Percentiles rank a stretch among this genome's conserved stretches.
Evolutionary conservation across 2,888 invertebrate species (phyloP).

Genomic region (Poecilus cupreus): DNA sequence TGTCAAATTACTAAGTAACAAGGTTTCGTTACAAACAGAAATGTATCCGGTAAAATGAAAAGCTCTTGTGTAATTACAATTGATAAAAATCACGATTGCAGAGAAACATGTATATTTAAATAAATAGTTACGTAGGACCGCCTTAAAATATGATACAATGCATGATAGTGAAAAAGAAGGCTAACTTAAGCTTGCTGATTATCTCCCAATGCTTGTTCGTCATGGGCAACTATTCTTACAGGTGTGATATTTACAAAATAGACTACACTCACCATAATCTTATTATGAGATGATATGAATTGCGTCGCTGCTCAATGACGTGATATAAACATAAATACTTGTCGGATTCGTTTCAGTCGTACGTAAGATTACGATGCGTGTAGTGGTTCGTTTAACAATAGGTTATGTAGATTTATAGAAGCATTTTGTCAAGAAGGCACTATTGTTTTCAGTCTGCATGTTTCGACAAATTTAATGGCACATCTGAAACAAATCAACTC

Average conservation of each 20-base stretch:
- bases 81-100: too few species aligned
- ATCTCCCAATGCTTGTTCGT: conserved; percentile 33
- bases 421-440: conserved; percentile 66
- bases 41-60: too few species aligned
- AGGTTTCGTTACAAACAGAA: too few species aligned
- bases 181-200: conserved; percentile 38
- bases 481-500: conserved; percentile 79
- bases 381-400: not conserved
- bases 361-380: conserved; percentile 20
- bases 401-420: conserved; percentile 28
- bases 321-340: conserved; percentile 23
- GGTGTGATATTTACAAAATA: conserved; percentile 39
- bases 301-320: not conserved
- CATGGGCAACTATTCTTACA: conserved; percentile 48
- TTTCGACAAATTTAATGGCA: conserved; percentile 92
- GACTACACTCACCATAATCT: conserved; percentile 27
- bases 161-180: conserved; percentile 9
- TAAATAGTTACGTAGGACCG: not conserved
- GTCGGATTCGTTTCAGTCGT: conserved; percentile 21
- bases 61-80: too few species aligned
- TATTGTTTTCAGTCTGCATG: conserved; percentile 78
- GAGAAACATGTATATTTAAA: too few species aligned
- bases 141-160: conserved; percentile 36
- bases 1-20: too few species aligned
- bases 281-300: conserved; percentile 30